These are phyloP conservation scores for Periplaneta americana DNA, from an alignment of 1,140 invertebrate species.

Conservation along the genomic window DNA sequence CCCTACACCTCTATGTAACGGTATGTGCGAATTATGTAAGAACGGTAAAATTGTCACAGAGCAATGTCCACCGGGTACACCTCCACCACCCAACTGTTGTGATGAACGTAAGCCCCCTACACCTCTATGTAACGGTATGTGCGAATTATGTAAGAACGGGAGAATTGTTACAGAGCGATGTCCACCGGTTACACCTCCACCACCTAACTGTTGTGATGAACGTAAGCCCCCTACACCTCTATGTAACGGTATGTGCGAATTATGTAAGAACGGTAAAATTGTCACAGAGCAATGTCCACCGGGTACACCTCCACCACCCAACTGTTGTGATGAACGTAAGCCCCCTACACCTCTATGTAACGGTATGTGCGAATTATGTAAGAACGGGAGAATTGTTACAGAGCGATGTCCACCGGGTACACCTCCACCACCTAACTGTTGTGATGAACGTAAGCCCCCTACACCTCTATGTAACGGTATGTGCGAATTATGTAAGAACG, in stretches of 20 bases:
- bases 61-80: not conserved
- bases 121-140: too few relatives aligned
- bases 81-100: not conserved
- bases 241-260: too few relatives aligned
- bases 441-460: not conserved
- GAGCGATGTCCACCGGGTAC: not conserved
- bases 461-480: too few relatives aligned
- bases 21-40: not conserved
- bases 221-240: too few relatives aligned
- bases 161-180: not conserved
- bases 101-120: not conserved
- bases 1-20: too few relatives aligned
- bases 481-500: not conserved
- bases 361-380: not conserved
- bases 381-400: not conserved
- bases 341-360: too few relatives aligned
- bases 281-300: not conserved
- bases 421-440: not conserved
- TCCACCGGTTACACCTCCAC: not conserved
- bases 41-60: not conserved
- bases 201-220: not conserved
- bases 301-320: not conserved
- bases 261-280: not conserved
- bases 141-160: not conserved
- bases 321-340: not conserved